phyloP scores from a whole-genome alignment of 2,888 invertebrate genomes.

The Hymenopus coronatus region DNA sequence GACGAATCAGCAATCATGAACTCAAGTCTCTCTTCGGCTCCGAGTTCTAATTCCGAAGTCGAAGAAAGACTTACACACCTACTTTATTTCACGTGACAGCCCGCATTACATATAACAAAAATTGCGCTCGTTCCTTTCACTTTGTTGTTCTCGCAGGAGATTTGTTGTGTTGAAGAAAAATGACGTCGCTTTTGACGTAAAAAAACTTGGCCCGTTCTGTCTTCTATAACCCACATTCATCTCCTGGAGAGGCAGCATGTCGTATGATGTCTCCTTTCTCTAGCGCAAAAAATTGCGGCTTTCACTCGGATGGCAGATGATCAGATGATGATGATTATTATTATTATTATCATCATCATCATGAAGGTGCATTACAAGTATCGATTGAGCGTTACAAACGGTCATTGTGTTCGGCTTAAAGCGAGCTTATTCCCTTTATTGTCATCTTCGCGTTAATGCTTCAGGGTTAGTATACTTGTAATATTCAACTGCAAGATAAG shows the following conservation, averaged over 20 bases:
- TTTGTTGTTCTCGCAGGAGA: not conserved
- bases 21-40: no score
- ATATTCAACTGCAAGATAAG: no score
- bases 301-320: not conserved
- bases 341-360: not conserved
- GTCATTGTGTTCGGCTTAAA: no score
- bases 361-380: no score
- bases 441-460: no score
- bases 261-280: not conserved
- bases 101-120: not conserved
- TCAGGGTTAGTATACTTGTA: no score
- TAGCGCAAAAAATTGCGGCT: not conserved
- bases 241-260: not conserved
- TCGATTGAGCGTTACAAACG: no score
- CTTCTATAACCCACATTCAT: slow-evolving; percentile 5
- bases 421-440: no score
- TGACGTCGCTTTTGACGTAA: slow-evolving; percentile 11
- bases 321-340: not conserved
- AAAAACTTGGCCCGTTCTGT: slow-evolving; percentile 11
- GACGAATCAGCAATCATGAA: no score
- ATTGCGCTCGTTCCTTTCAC: not conserved
- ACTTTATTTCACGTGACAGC: not conserved
- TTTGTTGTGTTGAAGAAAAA: slow-evolving; percentile 8
- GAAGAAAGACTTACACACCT: not conserved
- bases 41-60: not conserved